A percentile compares a stretch with the other conserved stretches of the same genome.
phyloP scores from a whole-genome alignment of 2,113 vertebrate species.

The human (Homo sapiens) region GRCh38 chr18:77862501-77863000 shows the following conservation, averaged over 20 bases:
- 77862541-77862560: too few species aligned
- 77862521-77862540: neutral
- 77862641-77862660: accelerated
- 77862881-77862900: too few species aligned
- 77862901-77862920: neutral
- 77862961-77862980: too few species aligned
- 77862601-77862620: too few species aligned
- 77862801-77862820: neutral
- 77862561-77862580: accelerated
- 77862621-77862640: accelerated
- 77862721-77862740: neutral
- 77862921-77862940: accelerated
- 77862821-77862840: too few species aligned
- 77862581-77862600: accelerated
- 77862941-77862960: neutral
- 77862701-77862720: accelerated
- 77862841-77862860: too few species aligned
- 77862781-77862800: neutral
- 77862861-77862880: too few species aligned
- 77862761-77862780: too few species aligned
- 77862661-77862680: too few species aligned
- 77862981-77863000: accelerated
- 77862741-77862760: neutral
- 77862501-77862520: accelerated
- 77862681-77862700: neutral